Base-by-base conservation (phyloP, 1,140 invertebrate genomes). In the Atopsyche davidsoni region DNA sequence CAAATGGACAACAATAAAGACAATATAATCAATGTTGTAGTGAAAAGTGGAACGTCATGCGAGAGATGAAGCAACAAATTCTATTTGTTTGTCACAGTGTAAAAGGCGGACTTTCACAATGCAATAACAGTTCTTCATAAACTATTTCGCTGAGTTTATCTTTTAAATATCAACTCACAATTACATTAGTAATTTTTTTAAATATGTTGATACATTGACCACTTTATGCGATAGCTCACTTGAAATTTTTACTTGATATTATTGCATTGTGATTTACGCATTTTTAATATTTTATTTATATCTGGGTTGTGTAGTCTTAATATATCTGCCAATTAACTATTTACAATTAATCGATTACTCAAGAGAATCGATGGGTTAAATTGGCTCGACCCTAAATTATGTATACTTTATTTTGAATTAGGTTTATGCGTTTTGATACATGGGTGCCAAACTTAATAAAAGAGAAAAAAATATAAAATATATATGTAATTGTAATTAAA, bases 401-500 rank as follows among this genome's bases (percentile, higher is more conserved):
- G 13, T 25, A 45, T 45, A 36, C 21, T 24, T 50, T 49, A 40
- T 46, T 48, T 43, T 35, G 21, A 16, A 42, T 48, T 43, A 47
- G 43, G 28, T 38, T 51, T 51, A 51, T 57, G 39, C 45, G 36
- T 40, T 53, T 58, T 53, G 51, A 53, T 51, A 53, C 51, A 43
- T 39, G 51, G 55, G 55, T 58, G 55, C 55, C 55, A 58, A 58
- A 58, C 51, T 28, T 45, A 51, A 44, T 43, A 50, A 53, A 58
- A 53, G 46, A 34, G 10, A 41, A 18, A 41, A 21, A 47, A 46
- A 52, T 28, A 19, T 24, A 41, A 36, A 40, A 39, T 24, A 35
- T 51, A 36, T 43, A 16, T 24, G 3, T 51, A 16, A 53, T 43
- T 53, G 55, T 57, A 57, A 57, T 57, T 47, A 51, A 34, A 42